A percentile compares a stretch with the other conserved stretches of the same genome.
These are phyloP conservation scores for Dryococelus australis DNA, from an alignment of 2,888 invertebrate species.

Conservation along the genomic window DNA sequence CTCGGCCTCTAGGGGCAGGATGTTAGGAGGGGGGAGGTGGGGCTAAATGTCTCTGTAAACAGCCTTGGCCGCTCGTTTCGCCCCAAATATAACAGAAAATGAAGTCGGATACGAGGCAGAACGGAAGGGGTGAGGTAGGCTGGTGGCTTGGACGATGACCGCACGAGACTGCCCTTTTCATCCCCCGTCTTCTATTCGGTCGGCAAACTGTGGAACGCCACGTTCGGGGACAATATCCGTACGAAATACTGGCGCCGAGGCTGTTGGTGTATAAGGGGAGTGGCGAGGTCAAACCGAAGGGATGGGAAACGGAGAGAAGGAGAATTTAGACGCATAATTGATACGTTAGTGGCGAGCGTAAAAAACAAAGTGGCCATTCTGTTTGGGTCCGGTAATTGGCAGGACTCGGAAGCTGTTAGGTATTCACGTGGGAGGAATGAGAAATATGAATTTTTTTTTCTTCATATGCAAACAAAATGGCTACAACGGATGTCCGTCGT, in stretches of 20 bases:
- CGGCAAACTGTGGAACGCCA: background rate
- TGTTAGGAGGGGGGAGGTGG: too few relatives aligned
- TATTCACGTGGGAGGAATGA: background rate
- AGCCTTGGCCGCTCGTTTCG: conserved; percentile 17
- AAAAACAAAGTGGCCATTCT: background rate
- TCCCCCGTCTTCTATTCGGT: background rate
- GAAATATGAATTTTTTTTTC: too few relatives aligned
- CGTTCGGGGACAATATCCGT: background rate
- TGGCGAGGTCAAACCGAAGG: background rate
- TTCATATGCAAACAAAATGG: too few relatives aligned
- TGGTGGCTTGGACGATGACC: conserved; percentile 19
- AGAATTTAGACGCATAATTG: background rate
- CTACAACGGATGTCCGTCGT: too few relatives aligned
- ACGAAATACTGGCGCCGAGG: background rate
- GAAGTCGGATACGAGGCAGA: background rate
- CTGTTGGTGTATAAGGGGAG: background rate
- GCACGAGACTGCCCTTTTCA: background rate
- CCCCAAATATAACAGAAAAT: conserved; percentile 29
- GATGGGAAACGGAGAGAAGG: too few relatives aligned
- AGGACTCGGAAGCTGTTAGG: background rate
- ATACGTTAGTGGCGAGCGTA: background rate
- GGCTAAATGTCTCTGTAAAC: conserved; percentile 29
- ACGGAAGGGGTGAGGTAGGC: background rate
- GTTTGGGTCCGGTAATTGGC: background rate
- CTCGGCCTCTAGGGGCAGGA: background rate